These are phyloP conservation scores for Argyra leucocephala DNA, from an alignment of 2,888 invertebrate genomes.

Conservation along the genomic window DNA sequence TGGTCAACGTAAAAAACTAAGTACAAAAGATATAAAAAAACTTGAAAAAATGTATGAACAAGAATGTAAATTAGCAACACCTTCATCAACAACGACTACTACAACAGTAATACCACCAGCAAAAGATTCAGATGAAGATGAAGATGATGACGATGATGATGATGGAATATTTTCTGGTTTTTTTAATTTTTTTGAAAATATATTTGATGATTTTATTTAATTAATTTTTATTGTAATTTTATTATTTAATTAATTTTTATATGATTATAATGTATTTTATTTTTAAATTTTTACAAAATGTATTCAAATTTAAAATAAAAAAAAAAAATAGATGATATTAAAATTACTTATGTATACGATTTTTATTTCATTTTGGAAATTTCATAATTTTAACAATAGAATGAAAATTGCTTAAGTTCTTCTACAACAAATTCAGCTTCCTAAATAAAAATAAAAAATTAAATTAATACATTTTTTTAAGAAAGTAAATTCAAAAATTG, in stretches of 20 bases:
- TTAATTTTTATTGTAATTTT: no score
- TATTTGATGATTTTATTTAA: not conserved
- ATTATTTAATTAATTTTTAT: constrained; percentile 17
- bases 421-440: constrained; percentile 39
- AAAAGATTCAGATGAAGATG: not conserved
- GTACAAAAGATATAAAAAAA: constrained; percentile 47
- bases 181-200: not conserved
- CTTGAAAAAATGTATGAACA: constrained; percentile 47
- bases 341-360: no score
- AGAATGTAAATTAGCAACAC: constrained; percentile 31
- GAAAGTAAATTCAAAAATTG: not conserved
- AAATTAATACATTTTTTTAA: not conserved
- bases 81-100: not conserved
- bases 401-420: constrained; percentile 40
- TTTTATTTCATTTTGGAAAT: no score
- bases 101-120: not conserved
- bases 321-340: not conserved
- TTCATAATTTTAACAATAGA: constrained; percentile 29
- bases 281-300: no score
- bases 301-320: constrained; percentile 15
- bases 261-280: no score
- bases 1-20: constrained; percentile 48
- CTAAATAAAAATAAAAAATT: constrained; percentile 22
- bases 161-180: not conserved
- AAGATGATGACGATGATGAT: not conserved